phyloP scores from a whole-genome alignment of 2,113 vertebrate genomes.

The Prochilodus magdalenae region DNA sequence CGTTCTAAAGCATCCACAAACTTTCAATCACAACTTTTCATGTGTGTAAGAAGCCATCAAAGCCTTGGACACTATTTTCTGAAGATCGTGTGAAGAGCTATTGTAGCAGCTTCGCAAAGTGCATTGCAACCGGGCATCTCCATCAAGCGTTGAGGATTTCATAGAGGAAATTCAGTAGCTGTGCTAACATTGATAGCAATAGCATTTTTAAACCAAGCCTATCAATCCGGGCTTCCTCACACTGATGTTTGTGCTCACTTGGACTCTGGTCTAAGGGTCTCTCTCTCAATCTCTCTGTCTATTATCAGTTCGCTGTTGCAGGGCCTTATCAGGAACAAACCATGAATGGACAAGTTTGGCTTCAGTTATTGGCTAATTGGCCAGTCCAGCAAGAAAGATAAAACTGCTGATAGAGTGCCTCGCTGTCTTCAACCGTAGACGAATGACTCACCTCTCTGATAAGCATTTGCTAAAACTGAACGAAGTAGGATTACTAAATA shows the following conservation, averaged over 20 bases:
- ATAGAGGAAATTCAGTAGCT: neutral
- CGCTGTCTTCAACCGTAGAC: neutral
- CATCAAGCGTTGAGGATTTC: neutral
- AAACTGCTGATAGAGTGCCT: neutral
- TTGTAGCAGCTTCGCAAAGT: neutral
- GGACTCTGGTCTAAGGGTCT: slow-evolving; percentile 20
- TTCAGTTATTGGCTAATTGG: neutral
- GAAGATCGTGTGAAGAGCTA: neutral
- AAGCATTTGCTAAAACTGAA: neutral
- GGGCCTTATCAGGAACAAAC: slow-evolving; percentile 19
- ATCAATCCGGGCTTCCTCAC: neutral
- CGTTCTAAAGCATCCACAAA: no score
- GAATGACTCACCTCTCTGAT: neutral
- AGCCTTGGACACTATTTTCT: neutral
- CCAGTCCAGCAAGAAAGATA: neutral
- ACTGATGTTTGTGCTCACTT: neutral
- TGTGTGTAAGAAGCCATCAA: no score
- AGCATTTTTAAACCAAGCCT: neutral
- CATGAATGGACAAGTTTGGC: neutral
- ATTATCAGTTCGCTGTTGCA: slow-evolving; percentile 25
- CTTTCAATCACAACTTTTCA: no score
- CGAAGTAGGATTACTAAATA: no score
- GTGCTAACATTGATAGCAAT: neutral
- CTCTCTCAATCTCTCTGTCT: slow-evolving; percentile 12
- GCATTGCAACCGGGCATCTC: neutral